Conservation (phyloP, 2,797 vertebrate genomes). For the Pipistrellus kuhlii region DNA sequence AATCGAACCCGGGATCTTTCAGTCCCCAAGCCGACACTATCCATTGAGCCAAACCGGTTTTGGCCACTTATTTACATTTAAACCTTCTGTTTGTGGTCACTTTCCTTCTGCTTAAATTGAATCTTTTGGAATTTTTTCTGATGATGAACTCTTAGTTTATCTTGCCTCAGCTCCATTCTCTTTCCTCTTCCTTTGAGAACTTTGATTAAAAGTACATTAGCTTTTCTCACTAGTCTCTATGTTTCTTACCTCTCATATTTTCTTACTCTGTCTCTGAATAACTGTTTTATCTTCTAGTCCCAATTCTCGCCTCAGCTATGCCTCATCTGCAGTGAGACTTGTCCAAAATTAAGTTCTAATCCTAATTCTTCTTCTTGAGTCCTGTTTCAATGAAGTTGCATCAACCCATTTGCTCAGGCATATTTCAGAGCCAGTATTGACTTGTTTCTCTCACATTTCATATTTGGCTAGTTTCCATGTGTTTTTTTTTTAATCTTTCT, state of each 20-base stretch:
- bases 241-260: neutral
- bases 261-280: slow-evolving; percentile 9
- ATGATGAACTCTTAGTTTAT: neutral
- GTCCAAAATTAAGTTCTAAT: neutral
- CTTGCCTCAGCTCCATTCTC: neutral
- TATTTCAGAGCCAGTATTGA: neutral
- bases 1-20: no score
- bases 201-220: neutral
- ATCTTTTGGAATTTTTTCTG: neutral
- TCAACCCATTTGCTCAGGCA: neutral
- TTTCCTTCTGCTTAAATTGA: neutral
- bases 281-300: slow-evolving; percentile 38
- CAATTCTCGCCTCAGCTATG: neutral
- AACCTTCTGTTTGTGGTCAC: neutral
- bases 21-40: no score
- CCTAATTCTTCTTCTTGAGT: neutral
- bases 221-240: neutral
- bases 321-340: slow-evolving; percentile 17
- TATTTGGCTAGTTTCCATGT: neutral
- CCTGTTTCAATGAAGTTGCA: neutral
- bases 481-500: slow-evolving; percentile 2
- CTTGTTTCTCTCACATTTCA: neutral
- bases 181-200: slow-evolving; percentile 11
- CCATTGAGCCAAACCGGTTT: no score
- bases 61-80: neutral